Base-by-base conservation (phyloP, 1,140 invertebrate species). In the Lerema accius region DNA sequence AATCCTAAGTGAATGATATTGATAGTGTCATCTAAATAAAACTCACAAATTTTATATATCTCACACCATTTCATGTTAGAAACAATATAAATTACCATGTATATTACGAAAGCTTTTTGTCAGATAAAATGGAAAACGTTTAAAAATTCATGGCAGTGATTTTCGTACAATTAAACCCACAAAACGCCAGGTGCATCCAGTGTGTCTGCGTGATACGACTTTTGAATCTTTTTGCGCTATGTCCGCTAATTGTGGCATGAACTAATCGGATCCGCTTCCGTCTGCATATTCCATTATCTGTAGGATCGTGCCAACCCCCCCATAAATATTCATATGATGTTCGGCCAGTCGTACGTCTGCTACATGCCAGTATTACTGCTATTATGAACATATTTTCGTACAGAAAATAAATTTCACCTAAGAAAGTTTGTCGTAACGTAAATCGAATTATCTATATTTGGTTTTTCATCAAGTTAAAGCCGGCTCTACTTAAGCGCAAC, bases 271-370 rank as follows among this genome's bases (percentile, higher is more conserved):
- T 86, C 69, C 73, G 74, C 73, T 80, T 70, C 77, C 75, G 83
- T 83, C 83, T 88, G 82, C 80, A 86, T 82, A 86, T 88, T 88
- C 77, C 76, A 88, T 88, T 88, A 88, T 83, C 78, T 73, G 78
- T 65, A 78, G 82, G 82, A 88, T 86, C 78, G 76, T 73, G 75
- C 75, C 72, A 76, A 70, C 65, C 73, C 64, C 50, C 63, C 69
- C 76, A 84, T 88, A 82, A 82, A 88, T 88, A 88, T 88, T 88
- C 85, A 88, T 88, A 80, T 69, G 72, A 48, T 65, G 76, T 67
- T 58, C 60, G 71, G 42, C 73, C 69, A 82, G 65, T 70, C 67
- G 64, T 69, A 65, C 62, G 66, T 70, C 67, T 65, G 64, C 69
- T 65, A 64, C 66, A 68, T 71, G 48, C 40, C 65, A 72, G 70